A percentile compares a stretch with the other conserved stretches of the same genome.
These are phyloP conservation scores for Pelecanoides urinatrix DNA, from an alignment of 2,113 vertebrate genomes.

Conservation along the genomic window DNA sequence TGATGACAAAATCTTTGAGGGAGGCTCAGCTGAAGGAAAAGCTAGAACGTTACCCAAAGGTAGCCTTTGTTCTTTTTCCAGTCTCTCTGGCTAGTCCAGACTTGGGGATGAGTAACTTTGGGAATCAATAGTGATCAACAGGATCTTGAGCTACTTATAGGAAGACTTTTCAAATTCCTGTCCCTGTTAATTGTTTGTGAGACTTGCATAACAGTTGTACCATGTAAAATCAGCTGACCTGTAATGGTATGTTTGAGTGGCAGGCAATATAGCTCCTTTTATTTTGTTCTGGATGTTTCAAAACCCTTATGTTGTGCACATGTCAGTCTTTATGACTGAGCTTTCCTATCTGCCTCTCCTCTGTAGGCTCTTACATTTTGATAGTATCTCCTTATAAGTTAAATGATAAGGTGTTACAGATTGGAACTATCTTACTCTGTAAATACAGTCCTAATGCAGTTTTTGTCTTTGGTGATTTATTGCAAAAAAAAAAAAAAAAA, in stretches of 20 bases:
- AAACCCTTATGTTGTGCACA: background rate
- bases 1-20: conserved; percentile 84
- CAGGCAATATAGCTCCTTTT: background rate
- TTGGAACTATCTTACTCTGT: background rate
- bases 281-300: background rate
- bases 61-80: conserved; percentile 24
- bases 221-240: background rate
- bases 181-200: background rate
- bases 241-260: background rate
- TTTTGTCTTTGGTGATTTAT: background rate
- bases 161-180: background rate
- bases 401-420: background rate
- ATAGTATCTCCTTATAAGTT: background rate
- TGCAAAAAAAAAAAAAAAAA: background rate
- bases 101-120: background rate
- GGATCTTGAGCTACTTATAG: background rate
- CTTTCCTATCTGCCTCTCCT: background rate
- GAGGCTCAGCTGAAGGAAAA: conserved; percentile 88
- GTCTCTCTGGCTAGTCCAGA: background rate
- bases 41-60: conserved; percentile 90
- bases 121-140: background rate
- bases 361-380: background rate
- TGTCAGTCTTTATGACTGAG: background rate
- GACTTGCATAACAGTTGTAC: background rate
- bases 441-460: background rate